Base-by-base conservation (phyloP, 2,113 vertebrate species). In the Paedocypris sp. region DNA sequence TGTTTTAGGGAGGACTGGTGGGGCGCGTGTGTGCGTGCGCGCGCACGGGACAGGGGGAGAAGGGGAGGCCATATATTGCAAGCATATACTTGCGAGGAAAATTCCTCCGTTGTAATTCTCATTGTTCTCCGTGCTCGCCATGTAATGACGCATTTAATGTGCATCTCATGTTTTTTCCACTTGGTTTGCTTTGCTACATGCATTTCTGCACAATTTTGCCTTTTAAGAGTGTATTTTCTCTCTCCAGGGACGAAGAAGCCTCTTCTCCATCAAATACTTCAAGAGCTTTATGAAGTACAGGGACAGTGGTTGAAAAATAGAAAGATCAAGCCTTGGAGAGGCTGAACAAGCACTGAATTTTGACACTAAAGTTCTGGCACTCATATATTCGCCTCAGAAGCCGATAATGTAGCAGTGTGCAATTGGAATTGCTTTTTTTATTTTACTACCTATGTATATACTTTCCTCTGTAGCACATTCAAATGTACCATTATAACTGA, bases 391-490 rank as follows among this genome's bases (percentile, higher is more conserved):
- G 89, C 91, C 90, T 93, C 90, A 91, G 85, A 92, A 94, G 89
- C 92, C 85, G 87, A 84, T 83, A 82, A 94, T 97, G 93, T 98
- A 98, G 93, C 94, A 94, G 87, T 87, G 83, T 91, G 89, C 90
- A 92, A 91, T 91, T 89, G 87, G 84, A 87, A 80, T 74, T 82
- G 83, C 83, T 87, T 84, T 85, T 85, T 79, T 80, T 89, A 87
- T 84, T 89, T 88, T 91, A 93, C 93, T 94, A 93, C 92, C 91
- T 94, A 91, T 93, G 89, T 88, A 90, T 81, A 90, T 89, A 82
- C 82, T 85, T 85, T 71, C 20, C 80, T 85, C 85, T 94, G 91
- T 97, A 94, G 91, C 92, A 97, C 81, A 90, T 90, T 89, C 87
- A 75, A 85, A 77, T 78, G 74, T 74, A 48, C 71, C 68, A 47